Percentiles rank a stretch among this genome's conserved stretches.
Conservation (phyloP, 2,888 invertebrate genomes). For the Leucophenga montana region DNA sequence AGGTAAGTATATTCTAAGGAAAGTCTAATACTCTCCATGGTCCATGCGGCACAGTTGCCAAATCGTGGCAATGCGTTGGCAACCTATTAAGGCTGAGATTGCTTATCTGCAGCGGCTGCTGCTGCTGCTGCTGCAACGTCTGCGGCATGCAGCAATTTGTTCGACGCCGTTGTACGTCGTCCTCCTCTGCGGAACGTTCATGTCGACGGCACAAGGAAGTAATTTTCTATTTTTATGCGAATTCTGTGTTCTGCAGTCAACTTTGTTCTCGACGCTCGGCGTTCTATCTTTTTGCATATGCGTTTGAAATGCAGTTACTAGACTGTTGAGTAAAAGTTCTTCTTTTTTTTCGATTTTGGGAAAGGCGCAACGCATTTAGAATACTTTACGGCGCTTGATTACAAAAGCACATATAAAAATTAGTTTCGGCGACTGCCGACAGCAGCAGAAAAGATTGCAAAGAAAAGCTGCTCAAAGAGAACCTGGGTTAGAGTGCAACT, state of each 20-base stretch:
- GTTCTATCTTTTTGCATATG: constrained; percentile 3
- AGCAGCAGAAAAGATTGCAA: neutral
- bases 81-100: constrained; percentile 21
- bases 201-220: constrained; percentile 15
- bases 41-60: constrained; percentile 15
- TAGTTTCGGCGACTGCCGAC: neutral
- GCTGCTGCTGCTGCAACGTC: too few species aligned
- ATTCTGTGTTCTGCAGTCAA: neutral
- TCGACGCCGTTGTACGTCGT: neutral
- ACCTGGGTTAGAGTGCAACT: neutral
- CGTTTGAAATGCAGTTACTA: too few species aligned
- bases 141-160: constrained; percentile 26
- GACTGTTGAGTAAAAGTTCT: neutral
- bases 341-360: neutral
- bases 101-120: constrained; percentile 9
- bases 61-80: constrained; percentile 25
- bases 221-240: constrained; percentile 24
- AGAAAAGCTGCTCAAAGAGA: neutral
- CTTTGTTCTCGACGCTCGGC: too few species aligned
- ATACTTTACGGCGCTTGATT: constrained; percentile 19
- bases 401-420: constrained; percentile 17
- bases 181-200: neutral
- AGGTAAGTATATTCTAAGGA: neutral
- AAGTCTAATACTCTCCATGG: neutral
- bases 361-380: constrained; percentile 14